phyloP scores from a whole-genome alignment of 2,888 invertebrate genomes.

The Listrodromus nycthemerus region DNA sequence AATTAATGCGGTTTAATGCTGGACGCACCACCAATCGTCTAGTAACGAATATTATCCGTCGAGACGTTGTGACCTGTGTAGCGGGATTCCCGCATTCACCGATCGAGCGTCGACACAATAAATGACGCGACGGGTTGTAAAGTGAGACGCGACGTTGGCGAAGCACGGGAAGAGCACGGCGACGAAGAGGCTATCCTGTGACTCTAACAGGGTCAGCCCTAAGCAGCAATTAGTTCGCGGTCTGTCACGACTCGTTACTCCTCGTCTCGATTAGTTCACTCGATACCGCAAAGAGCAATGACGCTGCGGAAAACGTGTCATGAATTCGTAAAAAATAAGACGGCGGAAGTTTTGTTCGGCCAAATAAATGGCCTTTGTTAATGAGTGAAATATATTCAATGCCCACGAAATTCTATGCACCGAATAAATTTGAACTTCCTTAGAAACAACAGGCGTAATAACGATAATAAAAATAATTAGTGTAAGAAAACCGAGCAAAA shows the following conservation, averaged over 20 bases:
- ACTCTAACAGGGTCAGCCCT: constrained; percentile 33
- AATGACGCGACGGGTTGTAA: constrained; percentile 41
- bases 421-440: not conserved
- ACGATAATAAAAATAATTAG: not conserved
- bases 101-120: constrained; percentile 57
- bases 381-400: constrained; percentile 4
- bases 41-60: constrained; percentile 23
- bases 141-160: constrained; percentile 15
- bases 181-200: constrained; percentile 19
- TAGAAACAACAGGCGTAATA: not conserved
- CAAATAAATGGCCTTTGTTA: not conserved
- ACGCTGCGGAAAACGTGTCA: constrained; percentile 22
- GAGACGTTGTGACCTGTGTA: not conserved
- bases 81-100: constrained; percentile 22
- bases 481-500: not conserved
- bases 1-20: constrained; percentile 24
- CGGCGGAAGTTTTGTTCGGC: constrained; percentile 8
- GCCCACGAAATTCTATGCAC: not conserved
- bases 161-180: not conserved
- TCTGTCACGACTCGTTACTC: constrained; percentile 59
- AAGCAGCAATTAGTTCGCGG: constrained; percentile 59
- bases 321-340: constrained; percentile 9
- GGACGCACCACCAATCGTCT: not conserved
- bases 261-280: constrained; percentile 49
- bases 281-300: constrained; percentile 25